These are phyloP conservation scores for Rugalucina vietnamica DNA, from an alignment of 2,888 invertebrate genomes.

Conservation along the genomic window DNA sequence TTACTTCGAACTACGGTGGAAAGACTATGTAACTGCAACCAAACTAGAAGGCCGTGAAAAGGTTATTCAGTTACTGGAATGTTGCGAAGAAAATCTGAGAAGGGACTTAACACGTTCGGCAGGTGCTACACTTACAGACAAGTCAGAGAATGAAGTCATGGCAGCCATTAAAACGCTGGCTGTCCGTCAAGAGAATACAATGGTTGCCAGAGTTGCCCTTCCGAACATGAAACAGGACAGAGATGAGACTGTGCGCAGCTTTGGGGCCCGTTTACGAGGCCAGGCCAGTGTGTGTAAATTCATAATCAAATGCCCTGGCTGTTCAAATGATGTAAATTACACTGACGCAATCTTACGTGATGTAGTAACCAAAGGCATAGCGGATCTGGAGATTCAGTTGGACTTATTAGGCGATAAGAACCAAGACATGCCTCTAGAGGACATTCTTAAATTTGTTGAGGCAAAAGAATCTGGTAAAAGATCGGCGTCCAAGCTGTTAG, in stretches of 20 bases:
- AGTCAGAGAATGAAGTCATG: constrained; percentile 45
- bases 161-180: constrained; percentile 52
- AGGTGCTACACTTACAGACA: constrained; percentile 44
- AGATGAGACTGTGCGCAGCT: constrained; percentile 49
- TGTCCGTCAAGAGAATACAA: constrained; percentile 61
- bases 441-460: constrained; percentile 58
- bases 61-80: constrained; percentile 62
- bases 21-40: constrained; percentile 62
- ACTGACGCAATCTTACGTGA: constrained; percentile 40
- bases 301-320: constrained; percentile 40
- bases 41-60: constrained; percentile 45
- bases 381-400: constrained; percentile 37
- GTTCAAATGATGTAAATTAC: constrained; percentile 42
- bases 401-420: constrained; percentile 40
- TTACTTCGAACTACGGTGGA: constrained; percentile 57
- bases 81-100: constrained; percentile 59
- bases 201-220: constrained; percentile 54
- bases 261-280: constrained; percentile 55
- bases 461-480: constrained; percentile 65
- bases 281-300: constrained; percentile 61
- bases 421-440: constrained; percentile 54
- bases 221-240: constrained; percentile 53
- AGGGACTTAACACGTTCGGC: constrained; percentile 56
- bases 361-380: constrained; percentile 25
- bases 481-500: constrained; percentile 55